These are phyloP conservation scores for Nematolebias whitei DNA, from an alignment of 2,113 vertebrate genomes.

Conservation along the genomic window DNA sequence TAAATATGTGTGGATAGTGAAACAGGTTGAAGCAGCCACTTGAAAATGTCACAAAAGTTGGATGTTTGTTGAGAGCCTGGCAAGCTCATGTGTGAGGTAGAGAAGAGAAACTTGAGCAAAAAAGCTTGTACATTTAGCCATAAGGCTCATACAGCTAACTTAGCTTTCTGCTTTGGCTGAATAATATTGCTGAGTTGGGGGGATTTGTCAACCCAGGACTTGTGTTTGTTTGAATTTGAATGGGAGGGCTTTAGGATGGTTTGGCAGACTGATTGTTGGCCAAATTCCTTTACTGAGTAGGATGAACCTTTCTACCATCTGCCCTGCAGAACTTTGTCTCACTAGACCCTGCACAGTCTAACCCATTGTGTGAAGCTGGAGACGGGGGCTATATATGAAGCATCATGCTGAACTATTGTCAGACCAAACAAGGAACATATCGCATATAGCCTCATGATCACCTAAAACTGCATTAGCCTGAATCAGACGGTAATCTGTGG, in stretches of 20 bases:
- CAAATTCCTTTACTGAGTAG: slow-evolving; percentile 73
- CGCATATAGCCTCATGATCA: slow-evolving; percentile 54
- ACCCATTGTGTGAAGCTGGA: slow-evolving; percentile 64
- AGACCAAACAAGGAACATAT: slow-evolving; percentile 60
- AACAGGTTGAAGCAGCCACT: slow-evolving; percentile 57
- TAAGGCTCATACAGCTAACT: slow-evolving; percentile 20
- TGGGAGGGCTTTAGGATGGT: slow-evolving; percentile 49
- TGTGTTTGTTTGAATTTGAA: slow-evolving; percentile 38
- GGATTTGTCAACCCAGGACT: slow-evolving; percentile 53
- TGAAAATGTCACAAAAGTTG: slow-evolving; percentile 77
- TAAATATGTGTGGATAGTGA: slow-evolving; percentile 34
- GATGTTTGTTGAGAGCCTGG: slow-evolving; percentile 67
- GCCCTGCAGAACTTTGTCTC: slow-evolving; percentile 11
- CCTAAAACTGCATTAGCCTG: slow-evolving; percentile 64
- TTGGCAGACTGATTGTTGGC: slow-evolving; percentile 65
- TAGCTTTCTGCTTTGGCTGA: slow-evolving; percentile 40
- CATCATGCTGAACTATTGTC: slow-evolving; percentile 71
- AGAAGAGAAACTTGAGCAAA: slow-evolving; percentile 64
- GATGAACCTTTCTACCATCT: slow-evolving; percentile 48
- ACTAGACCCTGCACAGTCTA: slow-evolving; percentile 46
- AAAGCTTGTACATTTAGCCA: slow-evolving; percentile 14
- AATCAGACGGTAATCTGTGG: slow-evolving; percentile 44
- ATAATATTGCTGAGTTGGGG: slow-evolving; percentile 45
- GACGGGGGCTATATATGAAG: slow-evolving; percentile 66
- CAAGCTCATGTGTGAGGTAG: slow-evolving; percentile 62